Evolutionary conservation across 1,140 invertebrate genomes (phyloP).

Genomic region (Scaptomyza hsui): DNA sequence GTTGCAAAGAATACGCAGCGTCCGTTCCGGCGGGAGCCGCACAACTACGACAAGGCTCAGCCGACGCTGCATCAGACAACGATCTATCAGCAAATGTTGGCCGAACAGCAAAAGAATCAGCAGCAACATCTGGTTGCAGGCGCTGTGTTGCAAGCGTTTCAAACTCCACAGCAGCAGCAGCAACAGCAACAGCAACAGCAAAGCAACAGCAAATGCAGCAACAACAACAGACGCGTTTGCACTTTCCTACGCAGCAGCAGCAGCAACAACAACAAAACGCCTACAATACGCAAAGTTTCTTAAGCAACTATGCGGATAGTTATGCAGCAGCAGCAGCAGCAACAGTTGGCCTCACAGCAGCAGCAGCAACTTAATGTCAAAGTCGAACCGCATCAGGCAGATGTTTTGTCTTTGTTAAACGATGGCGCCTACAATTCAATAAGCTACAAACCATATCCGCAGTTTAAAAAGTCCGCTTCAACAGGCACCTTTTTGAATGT

Average conservation of each 20-base stretch:
- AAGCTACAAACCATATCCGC: constrained; percentile 81
- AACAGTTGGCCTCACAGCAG: constrained; percentile 55
- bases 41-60: constrained; percentile 83
- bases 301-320: constrained; percentile 55
- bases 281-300: constrained; percentile 57
- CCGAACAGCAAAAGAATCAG: constrained; percentile 76
- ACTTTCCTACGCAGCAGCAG: constrained; percentile 64
- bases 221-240: constrained; percentile 57
- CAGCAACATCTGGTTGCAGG: constrained; percentile 58
- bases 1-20: constrained; percentile 75
- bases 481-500: constrained; percentile 78
- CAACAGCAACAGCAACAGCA: constrained; percentile 35
- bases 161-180: constrained; percentile 52
- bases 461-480: constrained; percentile 78
- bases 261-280: constrained; percentile 50
- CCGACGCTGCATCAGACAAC: constrained; percentile 82
- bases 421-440: constrained; percentile 64
- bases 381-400: constrained; percentile 65
- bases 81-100: constrained; percentile 82
- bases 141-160: constrained; percentile 56
- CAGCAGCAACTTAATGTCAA: constrained; percentile 68
- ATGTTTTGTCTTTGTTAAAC: constrained; percentile 62
- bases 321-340: constrained; percentile 51
- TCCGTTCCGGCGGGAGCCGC: constrained; percentile 75
- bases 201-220: constrained; percentile 37